Base-by-base conservation (phyloP, 2,888 invertebrate species). In the Monochamus alternatus region DNA sequence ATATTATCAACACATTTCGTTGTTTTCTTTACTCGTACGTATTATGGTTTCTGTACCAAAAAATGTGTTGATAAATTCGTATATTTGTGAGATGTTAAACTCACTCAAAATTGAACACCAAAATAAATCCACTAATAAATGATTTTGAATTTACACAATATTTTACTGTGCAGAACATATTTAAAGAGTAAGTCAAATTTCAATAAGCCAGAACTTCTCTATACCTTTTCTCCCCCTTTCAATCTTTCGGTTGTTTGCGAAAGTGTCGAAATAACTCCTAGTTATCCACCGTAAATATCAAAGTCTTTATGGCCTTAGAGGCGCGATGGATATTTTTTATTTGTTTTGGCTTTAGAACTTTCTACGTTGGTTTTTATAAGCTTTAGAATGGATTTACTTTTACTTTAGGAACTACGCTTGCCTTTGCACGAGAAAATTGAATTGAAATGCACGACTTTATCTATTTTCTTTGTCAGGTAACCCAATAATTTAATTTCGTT, bases 201-300 rank as follows among this genome's bases (percentile, higher is more conserved):
- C 22, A 38, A 60, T 60, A 60, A 60, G 12, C 31, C 60, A 60
- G n/a, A 5, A 60, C 60, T 32, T 22, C 22, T 22, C 22, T 22
- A 0, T 22, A 22, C 22, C 22, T 31, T 38, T 60, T 32, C 12
- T 38, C 12, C 60, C 59, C 44, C 31, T 4, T 12, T 47, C n/a
- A 7, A n/a, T 47, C 64, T 64, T 64, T 47, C 64, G 22, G 10
- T 44, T 43, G 8, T 30, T 47, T 5, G 47, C 7, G 30, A 47
- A 64, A 44, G 47, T 64, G 14, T 38, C 22, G 47, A 64, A 47
- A 47, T 47, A 60, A 32, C n/a, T 4, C 38, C n/a, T 30, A 47
- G 47, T 47, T 30, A 47, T 47, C 12, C 44, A 22, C 22, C 22
- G 14, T 64, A 64, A 22, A 64, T 64, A 64, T 64, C 44, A 47